These are phyloP conservation scores for Panthera leo DNA, from an alignment of 2,113 vertebrate genomes.

Conservation along the genomic window DNA sequence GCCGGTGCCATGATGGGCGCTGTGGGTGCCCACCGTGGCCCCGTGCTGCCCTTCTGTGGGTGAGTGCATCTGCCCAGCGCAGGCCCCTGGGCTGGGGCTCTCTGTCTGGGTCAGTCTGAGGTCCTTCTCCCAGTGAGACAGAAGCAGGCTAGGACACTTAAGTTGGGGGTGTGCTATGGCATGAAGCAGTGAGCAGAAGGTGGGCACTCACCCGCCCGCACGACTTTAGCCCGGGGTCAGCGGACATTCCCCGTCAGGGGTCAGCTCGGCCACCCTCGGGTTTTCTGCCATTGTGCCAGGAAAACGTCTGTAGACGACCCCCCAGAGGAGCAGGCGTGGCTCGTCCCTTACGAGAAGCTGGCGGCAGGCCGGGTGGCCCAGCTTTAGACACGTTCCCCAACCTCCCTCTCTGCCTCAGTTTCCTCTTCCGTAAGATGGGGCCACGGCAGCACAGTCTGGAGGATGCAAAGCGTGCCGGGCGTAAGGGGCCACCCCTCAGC, in stretches of 20 bases:
- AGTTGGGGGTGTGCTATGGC: fast-evolving
- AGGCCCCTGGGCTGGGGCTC: neutral
- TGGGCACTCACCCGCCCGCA: fast-evolving
- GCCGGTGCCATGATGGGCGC: fast-evolving
- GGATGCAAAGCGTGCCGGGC: fast-evolving
- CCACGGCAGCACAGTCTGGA: fast-evolving
- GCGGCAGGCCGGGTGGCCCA: fast-evolving
- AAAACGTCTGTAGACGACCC: fast-evolving
- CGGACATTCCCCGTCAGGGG: fast-evolving
- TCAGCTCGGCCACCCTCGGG: fast-evolving
- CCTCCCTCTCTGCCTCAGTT: neutral
- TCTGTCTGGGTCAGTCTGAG: no score
- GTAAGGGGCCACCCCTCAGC: fast-evolving
- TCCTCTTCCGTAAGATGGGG: neutral
- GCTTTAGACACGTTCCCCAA: fast-evolving
- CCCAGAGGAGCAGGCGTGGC: fast-evolving
- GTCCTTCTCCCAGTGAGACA: neutral
- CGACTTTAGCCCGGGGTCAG: fast-evolving
- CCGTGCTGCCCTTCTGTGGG: neutral
- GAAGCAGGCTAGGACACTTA: neutral
- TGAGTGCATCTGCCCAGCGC: fast-evolving
- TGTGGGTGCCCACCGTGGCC: fast-evolving
- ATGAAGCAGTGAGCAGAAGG: fast-evolving
- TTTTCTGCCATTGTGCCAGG: no score
- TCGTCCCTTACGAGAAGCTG: neutral